Evolutionary conservation across 2,888 invertebrate genomes (phyloP).

Genomic region (Nomada flava): DNA sequence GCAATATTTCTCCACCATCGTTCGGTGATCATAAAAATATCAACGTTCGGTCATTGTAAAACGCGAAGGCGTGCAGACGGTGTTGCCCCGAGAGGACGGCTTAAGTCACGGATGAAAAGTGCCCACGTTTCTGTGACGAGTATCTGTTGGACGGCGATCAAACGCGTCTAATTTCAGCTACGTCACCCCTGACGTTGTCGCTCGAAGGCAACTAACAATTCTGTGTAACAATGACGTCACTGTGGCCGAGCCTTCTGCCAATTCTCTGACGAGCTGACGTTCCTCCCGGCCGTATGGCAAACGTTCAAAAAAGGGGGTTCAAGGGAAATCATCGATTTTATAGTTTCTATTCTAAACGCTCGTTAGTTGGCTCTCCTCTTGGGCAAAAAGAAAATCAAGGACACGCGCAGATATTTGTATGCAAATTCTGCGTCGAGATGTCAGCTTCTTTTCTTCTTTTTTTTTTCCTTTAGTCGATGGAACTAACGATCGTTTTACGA

Average conservation of each 20-base stretch:
- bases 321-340: conserved; percentile 15
- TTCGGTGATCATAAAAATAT: not conserved
- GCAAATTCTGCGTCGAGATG: too few relatives aligned
- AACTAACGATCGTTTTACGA: not conserved
- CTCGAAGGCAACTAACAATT: conserved; percentile 19
- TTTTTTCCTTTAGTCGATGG: not conserved
- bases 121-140: not conserved
- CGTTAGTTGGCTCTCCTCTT: not conserved
- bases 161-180: conserved; percentile 29
- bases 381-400: not conserved
- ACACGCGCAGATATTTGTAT: too few relatives aligned
- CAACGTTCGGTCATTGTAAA: not conserved
- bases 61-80: conserved; percentile 2
- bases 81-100: not conserved
- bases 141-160: conserved; percentile 23
- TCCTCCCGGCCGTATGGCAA: not conserved
- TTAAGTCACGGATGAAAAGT: not conserved
- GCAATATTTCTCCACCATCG: too few relatives aligned
- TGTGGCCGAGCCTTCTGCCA: conserved; percentile 12
- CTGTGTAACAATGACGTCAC: conserved; percentile 27
- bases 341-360: not conserved
- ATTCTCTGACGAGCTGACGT: not conserved
- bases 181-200: conserved; percentile 37
- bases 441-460: not conserved
- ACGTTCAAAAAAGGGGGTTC: not conserved